Evolutionary conservation across 1,140 invertebrate genomes (phyloP).

Genomic region (Diabrotica undecimpunctata): DNA sequence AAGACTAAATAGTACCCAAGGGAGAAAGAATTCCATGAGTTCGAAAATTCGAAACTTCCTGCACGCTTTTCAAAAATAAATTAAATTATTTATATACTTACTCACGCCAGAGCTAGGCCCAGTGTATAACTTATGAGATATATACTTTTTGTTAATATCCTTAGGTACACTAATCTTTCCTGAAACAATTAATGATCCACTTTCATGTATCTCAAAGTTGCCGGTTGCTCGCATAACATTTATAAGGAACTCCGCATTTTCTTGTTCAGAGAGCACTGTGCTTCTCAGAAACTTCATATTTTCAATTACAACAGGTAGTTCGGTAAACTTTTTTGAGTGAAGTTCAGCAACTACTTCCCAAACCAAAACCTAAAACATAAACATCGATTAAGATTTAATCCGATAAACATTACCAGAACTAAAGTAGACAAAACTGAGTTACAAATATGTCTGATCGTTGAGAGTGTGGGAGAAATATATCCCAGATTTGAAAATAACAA

Average conservation of each 20-base stretch:
- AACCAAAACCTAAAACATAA: slow-evolving; percentile 60
- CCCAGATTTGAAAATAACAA: too few species aligned
- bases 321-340: slow-evolving; percentile 66
- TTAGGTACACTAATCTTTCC: slow-evolving; percentile 64
- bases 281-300: slow-evolving; percentile 84
- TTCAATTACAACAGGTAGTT: slow-evolving; percentile 80
- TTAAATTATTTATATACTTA: slow-evolving; percentile 30
- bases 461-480: too few species aligned
- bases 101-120: background rate
- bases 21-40: too few species aligned
- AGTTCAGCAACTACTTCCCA: slow-evolving; percentile 91
- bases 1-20: too few species aligned
- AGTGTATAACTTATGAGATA: background rate
- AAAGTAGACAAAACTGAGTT: too few species aligned
- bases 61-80: too few species aligned
- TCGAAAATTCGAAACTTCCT: too few species aligned
- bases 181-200: slow-evolving; percentile 72
- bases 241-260: slow-evolving; percentile 76
- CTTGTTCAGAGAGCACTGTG: slow-evolving; percentile 83
- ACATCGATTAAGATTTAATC: too few species aligned
- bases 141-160: too few species aligned
- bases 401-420: too few species aligned
- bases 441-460: too few species aligned
- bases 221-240: slow-evolving; percentile 78
- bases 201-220: slow-evolving; percentile 89